Percentiles rank a stretch among this genome's conserved stretches.
phyloP scores from a whole-genome alignment of 35 echinoderm and acorn worm species.

The Ophiothrix spiculata region DNA sequence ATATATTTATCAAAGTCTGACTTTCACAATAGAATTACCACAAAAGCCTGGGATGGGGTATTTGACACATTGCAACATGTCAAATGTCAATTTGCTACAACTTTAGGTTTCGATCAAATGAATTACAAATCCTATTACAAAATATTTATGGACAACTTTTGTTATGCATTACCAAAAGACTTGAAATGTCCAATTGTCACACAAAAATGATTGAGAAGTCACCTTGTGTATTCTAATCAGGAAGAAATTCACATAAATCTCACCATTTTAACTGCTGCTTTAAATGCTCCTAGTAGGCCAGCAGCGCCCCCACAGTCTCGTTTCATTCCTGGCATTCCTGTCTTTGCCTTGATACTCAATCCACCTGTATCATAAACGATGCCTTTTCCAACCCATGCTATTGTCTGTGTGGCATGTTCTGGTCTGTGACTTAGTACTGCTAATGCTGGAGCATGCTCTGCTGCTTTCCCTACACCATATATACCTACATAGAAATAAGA shows the following conservation, averaged over 20 bases:
- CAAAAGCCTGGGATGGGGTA: too few relatives aligned
- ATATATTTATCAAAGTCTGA: too few relatives aligned
- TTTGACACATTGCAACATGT: too few relatives aligned
- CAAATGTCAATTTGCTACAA: too few relatives aligned
- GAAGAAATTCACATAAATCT: neutral
- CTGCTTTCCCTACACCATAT: constrained; percentile 91
- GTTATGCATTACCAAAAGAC: too few relatives aligned
- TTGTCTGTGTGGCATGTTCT: constrained; percentile 69
- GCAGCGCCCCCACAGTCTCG: constrained; percentile 93
- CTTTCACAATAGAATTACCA: too few relatives aligned
- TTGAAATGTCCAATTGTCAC: too few relatives aligned
- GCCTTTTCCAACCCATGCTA: constrained; percentile 95
- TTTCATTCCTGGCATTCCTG: constrained; percentile 98
- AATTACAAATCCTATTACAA: too few relatives aligned
- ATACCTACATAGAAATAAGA: constrained; percentile 52
- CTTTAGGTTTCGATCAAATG: too few relatives aligned
- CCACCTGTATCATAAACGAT: constrained; percentile 99
- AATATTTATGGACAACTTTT: too few relatives aligned
- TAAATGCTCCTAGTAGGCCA: constrained; percentile 82
- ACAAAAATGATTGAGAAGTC: too few relatives aligned
- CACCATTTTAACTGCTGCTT: constrained; percentile 84
- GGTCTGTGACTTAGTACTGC: constrained; percentile 80
- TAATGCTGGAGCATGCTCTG: constrained; percentile 75
- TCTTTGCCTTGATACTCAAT: constrained; percentile 97
- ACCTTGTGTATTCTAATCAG: neutral